Evolutionary conservation across 2,113 vertebrate species (phyloP).

Genomic region (Calyptomena viridis): DNA sequence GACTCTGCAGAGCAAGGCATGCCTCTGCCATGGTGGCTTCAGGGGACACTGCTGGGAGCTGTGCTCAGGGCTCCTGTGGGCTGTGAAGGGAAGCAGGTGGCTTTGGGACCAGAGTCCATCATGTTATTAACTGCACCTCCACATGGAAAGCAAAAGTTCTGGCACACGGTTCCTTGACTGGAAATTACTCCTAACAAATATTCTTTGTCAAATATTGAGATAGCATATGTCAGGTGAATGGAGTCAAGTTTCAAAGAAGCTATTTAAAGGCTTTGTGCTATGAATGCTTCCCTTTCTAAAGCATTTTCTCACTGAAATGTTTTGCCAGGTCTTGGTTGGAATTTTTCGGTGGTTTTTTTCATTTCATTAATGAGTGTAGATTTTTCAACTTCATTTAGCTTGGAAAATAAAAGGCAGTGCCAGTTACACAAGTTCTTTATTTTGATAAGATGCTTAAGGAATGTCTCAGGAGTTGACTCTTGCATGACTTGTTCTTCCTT

Average conservation of each 20-base stretch:
- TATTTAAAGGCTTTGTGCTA: neutral
- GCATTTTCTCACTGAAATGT: neutral
- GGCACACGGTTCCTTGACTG: neutral
- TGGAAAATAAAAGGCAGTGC: neutral
- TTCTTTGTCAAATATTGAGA: constrained; percentile 44
- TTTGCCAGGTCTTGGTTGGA: neutral
- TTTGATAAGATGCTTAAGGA: neutral
- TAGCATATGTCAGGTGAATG: neutral
- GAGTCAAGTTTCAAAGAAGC: constrained; percentile 19
- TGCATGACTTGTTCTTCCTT: neutral
- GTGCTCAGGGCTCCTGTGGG: neutral
- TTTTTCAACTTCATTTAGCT: neutral
- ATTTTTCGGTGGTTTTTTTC: neutral
- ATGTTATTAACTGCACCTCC: neutral
- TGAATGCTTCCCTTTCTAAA: neutral
- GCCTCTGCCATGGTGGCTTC: neutral
- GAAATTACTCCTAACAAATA: neutral
- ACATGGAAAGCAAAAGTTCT: neutral
- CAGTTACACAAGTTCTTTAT: neutral
- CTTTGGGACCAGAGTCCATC: neutral
- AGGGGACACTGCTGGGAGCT: neutral
- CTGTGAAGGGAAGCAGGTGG: neutral
- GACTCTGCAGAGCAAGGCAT: neutral
- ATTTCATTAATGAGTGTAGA: neutral
- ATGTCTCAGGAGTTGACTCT: neutral